These are phyloP conservation scores for Prionchulus punctatus DNA, from an alignment of 2,888 invertebrate genomes.

Conservation along the genomic window DNA sequence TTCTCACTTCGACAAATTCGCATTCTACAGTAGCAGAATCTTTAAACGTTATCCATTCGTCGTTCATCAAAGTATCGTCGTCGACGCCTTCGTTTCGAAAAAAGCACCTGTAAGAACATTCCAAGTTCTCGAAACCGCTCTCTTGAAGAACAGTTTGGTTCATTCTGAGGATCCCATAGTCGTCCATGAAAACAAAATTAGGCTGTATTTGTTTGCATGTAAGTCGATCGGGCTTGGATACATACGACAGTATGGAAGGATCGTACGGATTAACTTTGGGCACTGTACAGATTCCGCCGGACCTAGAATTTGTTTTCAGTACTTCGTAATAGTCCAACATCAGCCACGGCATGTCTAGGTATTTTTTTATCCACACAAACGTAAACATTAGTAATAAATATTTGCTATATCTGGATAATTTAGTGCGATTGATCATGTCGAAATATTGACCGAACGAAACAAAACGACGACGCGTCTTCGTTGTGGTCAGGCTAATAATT, in stretches of 20 bases:
- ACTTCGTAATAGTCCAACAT: too few relatives aligned
- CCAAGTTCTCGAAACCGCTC: conserved; percentile 22
- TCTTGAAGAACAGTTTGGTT: conserved; percentile 19
- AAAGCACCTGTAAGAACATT: conserved; percentile 11
- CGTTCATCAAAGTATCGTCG: conserved; percentile 7
- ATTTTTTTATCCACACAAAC: too few relatives aligned
- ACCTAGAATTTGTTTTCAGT: too few relatives aligned
- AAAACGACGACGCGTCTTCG: too few relatives aligned
- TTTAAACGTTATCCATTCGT: conserved; percentile 6
- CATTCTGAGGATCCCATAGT: background rate
- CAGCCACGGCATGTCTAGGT: too few relatives aligned
- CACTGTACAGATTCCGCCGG: conserved; percentile 44
- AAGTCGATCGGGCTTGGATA: background rate
- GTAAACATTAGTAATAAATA: too few relatives aligned
- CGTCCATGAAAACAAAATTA: background rate
- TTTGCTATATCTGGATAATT: too few relatives aligned
- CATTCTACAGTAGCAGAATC: background rate
- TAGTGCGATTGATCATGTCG: background rate
- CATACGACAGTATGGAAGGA: background rate
- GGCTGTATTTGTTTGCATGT: conserved; percentile 4
- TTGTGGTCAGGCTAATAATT: too few relatives aligned
- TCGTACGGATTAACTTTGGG: conserved; percentile 6
- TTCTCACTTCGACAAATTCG: conserved; percentile 11
- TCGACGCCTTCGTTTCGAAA: conserved; percentile 9
- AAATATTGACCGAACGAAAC: too few relatives aligned